Percentiles rank a stretch among this genome's conserved stretches.
Conservation (phyloP, 2,113 vertebrate species). For the Centropus unirufus region DNA sequence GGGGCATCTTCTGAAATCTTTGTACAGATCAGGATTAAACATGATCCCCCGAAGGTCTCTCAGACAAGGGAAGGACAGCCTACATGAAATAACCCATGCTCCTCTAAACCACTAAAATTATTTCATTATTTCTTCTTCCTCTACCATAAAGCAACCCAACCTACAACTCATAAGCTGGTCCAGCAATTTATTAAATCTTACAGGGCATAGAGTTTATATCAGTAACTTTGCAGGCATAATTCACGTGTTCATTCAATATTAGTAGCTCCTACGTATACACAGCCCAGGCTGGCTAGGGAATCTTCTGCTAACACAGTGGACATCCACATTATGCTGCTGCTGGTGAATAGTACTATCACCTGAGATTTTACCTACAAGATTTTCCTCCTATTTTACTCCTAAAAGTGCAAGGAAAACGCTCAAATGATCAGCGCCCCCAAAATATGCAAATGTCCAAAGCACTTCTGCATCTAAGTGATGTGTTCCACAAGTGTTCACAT, state of each 20-base stretch:
- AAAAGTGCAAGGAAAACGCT: neutral
- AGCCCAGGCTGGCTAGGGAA: neutral
- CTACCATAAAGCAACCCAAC: neutral
- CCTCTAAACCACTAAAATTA: neutral
- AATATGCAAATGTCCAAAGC: neutral
- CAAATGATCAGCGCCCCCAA: neutral
- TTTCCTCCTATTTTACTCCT: neutral
- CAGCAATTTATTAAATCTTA: neutral
- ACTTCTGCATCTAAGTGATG: neutral
- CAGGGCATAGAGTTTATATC: neutral
- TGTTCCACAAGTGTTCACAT: fast-evolving
- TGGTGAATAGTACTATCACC: neutral
- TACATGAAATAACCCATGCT: neutral
- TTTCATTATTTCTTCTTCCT: neutral
- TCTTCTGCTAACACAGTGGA: neutral
- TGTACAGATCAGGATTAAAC: neutral
- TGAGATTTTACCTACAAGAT: neutral
- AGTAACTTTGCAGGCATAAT: neutral
- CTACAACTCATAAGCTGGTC: neutral
- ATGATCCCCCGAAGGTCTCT: neutral
- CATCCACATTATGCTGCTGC: neutral
- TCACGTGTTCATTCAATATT: neutral
- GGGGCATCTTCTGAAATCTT: neutral
- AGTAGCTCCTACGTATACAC: neutral
- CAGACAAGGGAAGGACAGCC: neutral